Evolutionary conservation across 1,140 invertebrate species (phyloP).

Genomic region (Drosophila pseudoobscura): DNA sequence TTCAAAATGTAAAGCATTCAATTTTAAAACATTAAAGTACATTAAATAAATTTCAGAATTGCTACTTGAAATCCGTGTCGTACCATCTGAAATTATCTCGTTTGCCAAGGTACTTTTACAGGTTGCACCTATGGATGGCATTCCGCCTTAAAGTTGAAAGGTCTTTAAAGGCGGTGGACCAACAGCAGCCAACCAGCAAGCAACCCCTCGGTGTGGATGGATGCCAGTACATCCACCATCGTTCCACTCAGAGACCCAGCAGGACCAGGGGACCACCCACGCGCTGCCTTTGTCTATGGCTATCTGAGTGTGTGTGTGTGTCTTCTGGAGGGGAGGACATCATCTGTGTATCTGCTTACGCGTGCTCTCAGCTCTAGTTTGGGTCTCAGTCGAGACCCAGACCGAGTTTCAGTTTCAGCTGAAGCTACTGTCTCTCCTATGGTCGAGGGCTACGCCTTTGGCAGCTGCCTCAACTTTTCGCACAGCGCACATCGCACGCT

Average conservation of each 20-base stretch:
- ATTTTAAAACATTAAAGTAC: slow-evolving; percentile 60
- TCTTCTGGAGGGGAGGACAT: slow-evolving; percentile 33
- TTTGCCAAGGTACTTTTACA: no score
- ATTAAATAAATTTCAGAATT: slow-evolving; percentile 59
- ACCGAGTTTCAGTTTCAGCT: slow-evolving; percentile 26
- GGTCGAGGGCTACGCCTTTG: slow-evolving; percentile 72
- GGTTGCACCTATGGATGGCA: slow-evolving; percentile 46
- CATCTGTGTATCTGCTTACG: slow-evolving; percentile 67
- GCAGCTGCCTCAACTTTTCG: slow-evolving; percentile 78
- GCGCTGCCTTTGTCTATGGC: slow-evolving; percentile 34
- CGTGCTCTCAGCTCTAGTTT: slow-evolving; percentile 47
- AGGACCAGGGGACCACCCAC: slow-evolving; percentile 47
- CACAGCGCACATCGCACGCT: slow-evolving; percentile 66
- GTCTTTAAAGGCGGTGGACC: slow-evolving; percentile 45
- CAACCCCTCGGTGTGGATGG: slow-evolving; percentile 22
- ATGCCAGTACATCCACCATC: slow-evolving; percentile 46
- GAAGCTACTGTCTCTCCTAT: slow-evolving; percentile 44
- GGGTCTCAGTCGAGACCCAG: slow-evolving; percentile 27
- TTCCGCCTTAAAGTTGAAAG: slow-evolving; percentile 49
- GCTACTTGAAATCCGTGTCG: slow-evolving; percentile 28
- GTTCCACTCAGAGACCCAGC: background rate
- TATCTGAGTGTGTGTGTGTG: slow-evolving; percentile 18
- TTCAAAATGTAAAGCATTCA: slow-evolving; percentile 69
- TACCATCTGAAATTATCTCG: slow-evolving; percentile 40
- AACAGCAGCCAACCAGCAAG: slow-evolving; percentile 3